Conservation (phyloP, 1,140 invertebrate genomes). For the Potamilus streckersoni region DNA sequence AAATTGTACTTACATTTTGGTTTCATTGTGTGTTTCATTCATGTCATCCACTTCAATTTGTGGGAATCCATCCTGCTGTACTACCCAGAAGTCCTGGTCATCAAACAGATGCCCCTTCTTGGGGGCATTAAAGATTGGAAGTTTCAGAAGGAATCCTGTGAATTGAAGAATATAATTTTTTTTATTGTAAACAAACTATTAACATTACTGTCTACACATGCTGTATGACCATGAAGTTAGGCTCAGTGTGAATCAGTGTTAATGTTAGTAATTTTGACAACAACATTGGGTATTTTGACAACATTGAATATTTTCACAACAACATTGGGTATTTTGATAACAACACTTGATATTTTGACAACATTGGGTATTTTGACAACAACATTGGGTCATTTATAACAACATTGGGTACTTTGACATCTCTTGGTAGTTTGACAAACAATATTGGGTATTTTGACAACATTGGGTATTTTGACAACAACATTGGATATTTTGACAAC, state of each 20-base stretch:
- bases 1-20: conserved; percentile 18
- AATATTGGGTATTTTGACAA: too few relatives aligned
- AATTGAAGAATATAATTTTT: conserved; percentile 4
- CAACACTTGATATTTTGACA: too few relatives aligned
- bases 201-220: background rate
- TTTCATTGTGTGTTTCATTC: conserved; percentile 14
- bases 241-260: background rate
- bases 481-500: too few relatives aligned
- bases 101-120: conserved; percentile 44
- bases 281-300: background rate
- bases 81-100: conserved; percentile 50
- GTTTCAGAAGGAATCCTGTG: conserved; percentile 45
- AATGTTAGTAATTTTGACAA: conserved; percentile 1
- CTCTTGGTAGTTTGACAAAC: too few relatives aligned
- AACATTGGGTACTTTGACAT: too few relatives aligned
- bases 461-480: too few relatives aligned
- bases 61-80: conserved; percentile 49
- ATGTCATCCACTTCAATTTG: conserved; percentile 8
- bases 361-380: too few relatives aligned
- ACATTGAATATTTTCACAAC: too few relatives aligned
- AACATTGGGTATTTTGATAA: too few relatives aligned
- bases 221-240: too few relatives aligned
- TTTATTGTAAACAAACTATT: conserved; percentile 16
- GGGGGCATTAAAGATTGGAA: conserved; percentile 50
- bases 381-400: too few relatives aligned